Evolutionary conservation across 2,113 vertebrate species (phyloP).

Genomic region (Antennarius striatus): DNA sequence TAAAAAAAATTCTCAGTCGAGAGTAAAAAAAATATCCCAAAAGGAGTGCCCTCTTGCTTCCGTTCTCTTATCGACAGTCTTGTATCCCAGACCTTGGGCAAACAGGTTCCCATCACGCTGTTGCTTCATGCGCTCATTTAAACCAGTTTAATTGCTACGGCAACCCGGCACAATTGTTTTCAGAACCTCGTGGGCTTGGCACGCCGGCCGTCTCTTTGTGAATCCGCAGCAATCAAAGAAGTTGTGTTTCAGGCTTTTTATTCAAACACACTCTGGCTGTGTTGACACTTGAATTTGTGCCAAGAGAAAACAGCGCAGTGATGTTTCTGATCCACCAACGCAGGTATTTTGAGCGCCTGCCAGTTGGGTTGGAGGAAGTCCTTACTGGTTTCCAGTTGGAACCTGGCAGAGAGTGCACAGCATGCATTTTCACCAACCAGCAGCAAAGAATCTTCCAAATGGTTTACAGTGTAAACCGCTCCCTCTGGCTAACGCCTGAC

Average conservation of each 20-base stretch:
- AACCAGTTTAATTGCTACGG: too few species aligned
- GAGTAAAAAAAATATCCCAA: too few species aligned
- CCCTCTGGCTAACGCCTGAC: slow-evolving; percentile 27
- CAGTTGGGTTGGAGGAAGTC: slow-evolving; percentile 33
- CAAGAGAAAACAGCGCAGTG: background rate
- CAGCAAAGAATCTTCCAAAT: slow-evolving; percentile 38
- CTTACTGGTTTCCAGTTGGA: slow-evolving; percentile 30
- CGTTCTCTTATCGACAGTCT: too few species aligned
- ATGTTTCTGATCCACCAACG: slow-evolving; percentile 2
- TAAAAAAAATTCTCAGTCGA: too few species aligned
- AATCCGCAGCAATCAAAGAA: slow-evolving; percentile 8
- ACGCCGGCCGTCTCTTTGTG: slow-evolving; percentile 10
- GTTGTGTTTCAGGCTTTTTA: slow-evolving; percentile 2
- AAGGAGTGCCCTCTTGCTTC: too few species aligned
- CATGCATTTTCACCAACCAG: slow-evolving; percentile 63
- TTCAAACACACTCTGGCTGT: background rate
- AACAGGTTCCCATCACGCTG: too few species aligned
- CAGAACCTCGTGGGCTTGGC: too few species aligned
- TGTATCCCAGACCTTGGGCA: too few species aligned
- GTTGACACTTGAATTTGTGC: background rate
- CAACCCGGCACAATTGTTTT: too few species aligned
- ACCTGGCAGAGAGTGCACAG: slow-evolving; percentile 42
- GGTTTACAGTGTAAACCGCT: slow-evolving; percentile 50
- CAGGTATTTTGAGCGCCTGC: slow-evolving; percentile 21
- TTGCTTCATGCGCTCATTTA: too few species aligned